phyloP scores from a whole-genome alignment of 2,113 vertebrate genomes.

The Istiophorus platypterus region DNA sequence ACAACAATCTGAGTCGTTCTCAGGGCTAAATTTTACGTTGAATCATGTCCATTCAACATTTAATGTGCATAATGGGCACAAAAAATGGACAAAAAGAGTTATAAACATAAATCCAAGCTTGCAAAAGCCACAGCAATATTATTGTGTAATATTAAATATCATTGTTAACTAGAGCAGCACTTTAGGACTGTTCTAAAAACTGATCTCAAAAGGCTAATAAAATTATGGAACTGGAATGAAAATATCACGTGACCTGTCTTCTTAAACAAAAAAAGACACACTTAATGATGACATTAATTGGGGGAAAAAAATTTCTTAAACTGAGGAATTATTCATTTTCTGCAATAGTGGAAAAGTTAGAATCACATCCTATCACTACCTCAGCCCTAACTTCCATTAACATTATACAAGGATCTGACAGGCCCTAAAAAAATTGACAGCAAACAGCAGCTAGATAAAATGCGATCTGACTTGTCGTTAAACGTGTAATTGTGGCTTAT shows the following conservation, averaged over 20 bases:
- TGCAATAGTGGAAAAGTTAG: conserved; percentile 33
- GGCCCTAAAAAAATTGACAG: conserved; percentile 59
- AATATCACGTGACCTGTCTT: neutral
- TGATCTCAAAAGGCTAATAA: neutral
- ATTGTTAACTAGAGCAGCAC: neutral
- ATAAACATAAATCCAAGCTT: neutral
- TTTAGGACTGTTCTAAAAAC: neutral
- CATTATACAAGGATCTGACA: conserved; percentile 59
- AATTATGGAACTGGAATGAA: neutral
- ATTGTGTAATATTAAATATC: neutral
- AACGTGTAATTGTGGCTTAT: conserved; percentile 67
- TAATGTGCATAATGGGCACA: neutral
- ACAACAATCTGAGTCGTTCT: neutral
- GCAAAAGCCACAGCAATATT: neutral
- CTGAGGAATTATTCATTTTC: conserved; percentile 1
- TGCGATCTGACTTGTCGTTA: conserved; percentile 64
- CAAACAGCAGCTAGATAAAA: conserved; percentile 67
- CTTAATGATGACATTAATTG: neutral
- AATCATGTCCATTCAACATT: neutral
- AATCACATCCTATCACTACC: conserved; percentile 28
- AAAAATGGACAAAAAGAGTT: neutral
- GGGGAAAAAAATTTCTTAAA: neutral
- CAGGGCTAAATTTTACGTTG: neutral
- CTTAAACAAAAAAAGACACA: neutral
- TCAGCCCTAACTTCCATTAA: conserved; percentile 30